Conservation (phyloP, 2,888 invertebrate genomes). For the Panopea generosa region DNA sequence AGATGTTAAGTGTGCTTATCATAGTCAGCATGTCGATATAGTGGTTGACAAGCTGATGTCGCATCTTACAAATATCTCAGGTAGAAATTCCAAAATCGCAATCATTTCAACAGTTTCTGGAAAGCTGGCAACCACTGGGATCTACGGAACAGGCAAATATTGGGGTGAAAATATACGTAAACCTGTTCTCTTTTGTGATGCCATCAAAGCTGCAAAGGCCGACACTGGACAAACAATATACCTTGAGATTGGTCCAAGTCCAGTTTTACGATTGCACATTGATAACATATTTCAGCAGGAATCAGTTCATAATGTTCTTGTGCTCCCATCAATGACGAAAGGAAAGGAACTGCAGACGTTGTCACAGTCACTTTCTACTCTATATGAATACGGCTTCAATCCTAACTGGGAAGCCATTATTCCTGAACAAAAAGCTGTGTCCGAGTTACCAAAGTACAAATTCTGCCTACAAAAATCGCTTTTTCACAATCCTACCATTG, state of each 20-base stretch:
- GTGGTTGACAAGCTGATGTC: background rate
- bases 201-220: slow-evolving; percentile 38
- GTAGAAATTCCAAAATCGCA: background rate
- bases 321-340: slow-evolving; percentile 24
- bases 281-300: background rate
- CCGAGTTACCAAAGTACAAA: slow-evolving; percentile 1
- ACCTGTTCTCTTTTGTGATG: slow-evolving; percentile 64
- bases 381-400: slow-evolving; percentile 9
- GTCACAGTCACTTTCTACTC: slow-evolving; percentile 1
- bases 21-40: background rate
- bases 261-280: slow-evolving; percentile 36
- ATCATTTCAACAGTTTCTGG: slow-evolving; percentile 45
- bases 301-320: background rate
- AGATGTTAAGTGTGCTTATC: slow-evolving; percentile 9
- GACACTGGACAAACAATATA: slow-evolving; percentile 29
- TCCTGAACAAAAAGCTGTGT: background rate
- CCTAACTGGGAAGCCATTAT: slow-evolving; percentile 1
- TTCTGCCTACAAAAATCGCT: background rate
- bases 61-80: background rate
- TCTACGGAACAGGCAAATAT: slow-evolving; percentile 35
- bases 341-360: slow-evolving; percentile 5
- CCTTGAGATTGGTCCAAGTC: slow-evolving; percentile 55
- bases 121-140: background rate
- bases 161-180: slow-evolving; percentile 65
- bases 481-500: background rate